phyloP scores from a whole-genome alignment of 2,797 vertebrate genomes.

The Psittacula derbiana region DNA sequence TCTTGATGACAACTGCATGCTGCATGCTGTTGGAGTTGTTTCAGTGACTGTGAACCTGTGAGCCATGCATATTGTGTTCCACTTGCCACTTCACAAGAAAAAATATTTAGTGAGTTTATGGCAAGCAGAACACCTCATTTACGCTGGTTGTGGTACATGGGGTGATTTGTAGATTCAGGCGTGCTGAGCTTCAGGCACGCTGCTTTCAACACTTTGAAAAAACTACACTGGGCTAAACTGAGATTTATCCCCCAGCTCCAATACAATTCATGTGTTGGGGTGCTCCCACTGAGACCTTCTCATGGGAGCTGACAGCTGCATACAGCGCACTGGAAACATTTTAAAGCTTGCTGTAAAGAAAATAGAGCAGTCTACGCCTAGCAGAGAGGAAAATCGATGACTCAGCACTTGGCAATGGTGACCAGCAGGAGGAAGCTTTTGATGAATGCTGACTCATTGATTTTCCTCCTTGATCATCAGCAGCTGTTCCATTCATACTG shows the following conservation, averaged over 20 bases:
- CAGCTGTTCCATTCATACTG: conserved; percentile 61
- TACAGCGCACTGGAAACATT: conserved; percentile 16
- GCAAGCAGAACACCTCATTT: conserved; percentile 33
- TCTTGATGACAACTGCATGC: conserved; percentile 53
- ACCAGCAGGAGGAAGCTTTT: conserved; percentile 64
- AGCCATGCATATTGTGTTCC: conserved; percentile 18
- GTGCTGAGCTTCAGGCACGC: neutral
- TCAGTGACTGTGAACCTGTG: conserved; percentile 26
- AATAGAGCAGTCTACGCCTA: conserved; percentile 57
- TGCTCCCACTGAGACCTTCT: conserved; percentile 17
- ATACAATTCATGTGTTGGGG: neutral
- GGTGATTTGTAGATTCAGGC: neutral
- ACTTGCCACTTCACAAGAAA: conserved; percentile 40
- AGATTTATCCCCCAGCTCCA: conserved; percentile 5
- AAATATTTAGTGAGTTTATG: conserved; percentile 38
- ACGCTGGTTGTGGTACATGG: neutral
- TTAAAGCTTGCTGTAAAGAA: conserved; percentile 52
- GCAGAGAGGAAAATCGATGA: conserved; percentile 71
- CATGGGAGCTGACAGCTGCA: conserved; percentile 28
- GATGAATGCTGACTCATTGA: conserved; percentile 70
- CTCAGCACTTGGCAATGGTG: conserved; percentile 67
- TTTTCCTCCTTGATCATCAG: conserved; percentile 53
- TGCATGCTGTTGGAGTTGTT: conserved; percentile 50
- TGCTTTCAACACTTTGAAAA: neutral
- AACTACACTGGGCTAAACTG: neutral